Conservation (phyloP, 2,113 vertebrate genomes). For the Catharus fuscescens region DNA sequence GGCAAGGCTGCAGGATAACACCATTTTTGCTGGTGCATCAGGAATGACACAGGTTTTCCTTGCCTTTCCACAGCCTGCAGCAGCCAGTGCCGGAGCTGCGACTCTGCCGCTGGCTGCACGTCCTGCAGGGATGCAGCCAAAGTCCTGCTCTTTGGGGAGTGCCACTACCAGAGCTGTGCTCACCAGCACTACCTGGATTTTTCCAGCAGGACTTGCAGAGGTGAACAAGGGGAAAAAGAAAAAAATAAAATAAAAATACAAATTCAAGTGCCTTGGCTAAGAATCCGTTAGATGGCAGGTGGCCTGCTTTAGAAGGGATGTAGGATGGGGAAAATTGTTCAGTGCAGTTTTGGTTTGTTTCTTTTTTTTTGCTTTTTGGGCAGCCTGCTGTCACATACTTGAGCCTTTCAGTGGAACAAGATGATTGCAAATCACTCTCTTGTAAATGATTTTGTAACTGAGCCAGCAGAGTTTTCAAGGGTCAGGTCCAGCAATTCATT, state of each 20-base stretch:
- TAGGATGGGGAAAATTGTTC: not conserved
- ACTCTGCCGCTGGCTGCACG: conserved; percentile 74
- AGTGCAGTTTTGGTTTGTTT: not conserved
- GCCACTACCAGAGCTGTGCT: conserved; percentile 88
- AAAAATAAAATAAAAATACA: not conserved
- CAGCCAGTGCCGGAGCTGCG: conserved; percentile 84
- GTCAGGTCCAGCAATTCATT: conserved; percentile 48
- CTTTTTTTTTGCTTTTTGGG: not conserved
- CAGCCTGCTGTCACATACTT: conserved; percentile 11
- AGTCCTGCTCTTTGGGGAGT: conserved; percentile 92
- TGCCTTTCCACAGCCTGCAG: conserved; percentile 79
- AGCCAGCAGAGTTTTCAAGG: conserved; percentile 44
- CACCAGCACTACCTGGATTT: conserved; percentile 92
- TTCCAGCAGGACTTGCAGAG: conserved; percentile 84
- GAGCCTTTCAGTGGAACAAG: conserved; percentile 46
- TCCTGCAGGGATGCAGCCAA: conserved; percentile 86
- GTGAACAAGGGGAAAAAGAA: conserved; percentile 62
- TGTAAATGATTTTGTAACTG: conserved; percentile 58
- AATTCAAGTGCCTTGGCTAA: not conserved
- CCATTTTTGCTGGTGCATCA: rapidly evolving
- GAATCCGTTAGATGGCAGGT: not conserved
- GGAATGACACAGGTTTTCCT: not conserved
- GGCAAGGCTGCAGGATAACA: not conserved
- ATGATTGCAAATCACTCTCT: conserved; percentile 41
- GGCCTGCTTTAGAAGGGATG: not conserved